Conservation (phyloP, 2,888 invertebrate genomes). For the Electrophaes corylata region DNA sequence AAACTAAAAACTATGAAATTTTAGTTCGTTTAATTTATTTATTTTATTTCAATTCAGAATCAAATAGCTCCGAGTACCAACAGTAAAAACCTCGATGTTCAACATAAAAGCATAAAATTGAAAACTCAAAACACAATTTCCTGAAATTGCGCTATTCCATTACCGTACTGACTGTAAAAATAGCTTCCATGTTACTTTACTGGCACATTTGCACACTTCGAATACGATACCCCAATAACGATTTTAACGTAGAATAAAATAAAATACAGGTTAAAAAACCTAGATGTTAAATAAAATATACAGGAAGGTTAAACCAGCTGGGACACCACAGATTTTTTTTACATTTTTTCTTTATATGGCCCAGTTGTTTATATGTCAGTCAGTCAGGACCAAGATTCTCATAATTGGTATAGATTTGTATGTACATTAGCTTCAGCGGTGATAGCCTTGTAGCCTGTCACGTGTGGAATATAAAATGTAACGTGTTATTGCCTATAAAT, state of each 20-base stretch:
- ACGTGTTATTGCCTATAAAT: too few relatives aligned
- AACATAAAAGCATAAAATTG: conserved; percentile 15
- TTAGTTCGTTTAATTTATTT: background rate
- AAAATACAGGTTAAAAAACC: conserved; percentile 30
- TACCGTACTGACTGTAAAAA: conserved; percentile 20
- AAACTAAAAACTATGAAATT: too few relatives aligned
- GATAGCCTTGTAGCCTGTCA: too few relatives aligned
- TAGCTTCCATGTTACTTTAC: conserved; percentile 16
- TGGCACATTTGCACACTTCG: conserved; percentile 23
- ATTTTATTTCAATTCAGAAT: background rate
- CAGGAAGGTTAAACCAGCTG: conserved; percentile 6
- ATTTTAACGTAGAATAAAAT: conserved; percentile 26
- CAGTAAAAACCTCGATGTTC: conserved; percentile 14
- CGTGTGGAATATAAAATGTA: too few relatives aligned
- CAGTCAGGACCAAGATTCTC: too few relatives aligned
- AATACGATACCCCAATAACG: conserved; percentile 19
- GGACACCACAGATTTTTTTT: conserved; percentile 3
- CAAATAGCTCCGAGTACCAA: background rate
- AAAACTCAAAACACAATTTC: conserved; percentile 20
- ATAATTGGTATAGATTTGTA: too few relatives aligned
- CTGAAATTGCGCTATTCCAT: conserved; percentile 26
- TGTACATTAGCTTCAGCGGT: too few relatives aligned
- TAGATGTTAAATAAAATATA: conserved; percentile 13
- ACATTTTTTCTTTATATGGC: too few relatives aligned
- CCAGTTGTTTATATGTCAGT: too few relatives aligned